Base-by-base conservation (phyloP, 2,797 vertebrate species). In the Glyptemys insculpta region DNA sequence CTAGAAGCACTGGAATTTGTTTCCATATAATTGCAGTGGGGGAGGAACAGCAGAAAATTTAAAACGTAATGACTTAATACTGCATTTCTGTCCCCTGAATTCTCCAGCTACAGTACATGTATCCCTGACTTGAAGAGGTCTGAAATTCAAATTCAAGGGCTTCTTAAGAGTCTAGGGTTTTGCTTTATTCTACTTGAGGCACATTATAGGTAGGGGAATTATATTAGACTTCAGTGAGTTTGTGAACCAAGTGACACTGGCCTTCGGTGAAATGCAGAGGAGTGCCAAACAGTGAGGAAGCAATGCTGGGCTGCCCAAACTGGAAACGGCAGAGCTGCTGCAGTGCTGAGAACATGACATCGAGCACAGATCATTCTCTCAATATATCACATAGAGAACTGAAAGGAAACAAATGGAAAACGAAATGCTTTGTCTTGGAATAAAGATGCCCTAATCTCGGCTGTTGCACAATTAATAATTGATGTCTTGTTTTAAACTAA, bases 31-130 rank as follows among this genome's bases (percentile, higher is more conserved):
- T 31, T 18, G 5, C 34, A 7, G 12, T 52, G 2, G 53, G 65
- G 87, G 92, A 27, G 9, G 81, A 95, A 93, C 3, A 90, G 27
- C 0, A 49, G 59, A 76, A 88, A 50, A 76, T 50, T 41, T 2
- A 34, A 89, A 86, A 94, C 84, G 31, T 52, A 14, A 18, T 94
- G 2, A 37, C 87, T 27, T 68, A 59, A 80, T 94, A 83, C 11
- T 53, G 4, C 4, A 86, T 8, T 19, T 89, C 52, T 93, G 29
- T 72, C 27, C 8, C 21, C 79, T 52, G 86, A 88, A 10, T 90
- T 80, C 27, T 68, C 1, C 1, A 0, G 2, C 10, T 85, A 25
- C 37, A 47, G 25, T 74, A 6, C 25, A 25, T 74, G 25, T 29
- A 44, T 62, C 21, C 62, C 85, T 83, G 15, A 65, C 87, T 62